Conservation (phyloP, 2,113 vertebrate genomes). For the Cairina moschata region DNA sequence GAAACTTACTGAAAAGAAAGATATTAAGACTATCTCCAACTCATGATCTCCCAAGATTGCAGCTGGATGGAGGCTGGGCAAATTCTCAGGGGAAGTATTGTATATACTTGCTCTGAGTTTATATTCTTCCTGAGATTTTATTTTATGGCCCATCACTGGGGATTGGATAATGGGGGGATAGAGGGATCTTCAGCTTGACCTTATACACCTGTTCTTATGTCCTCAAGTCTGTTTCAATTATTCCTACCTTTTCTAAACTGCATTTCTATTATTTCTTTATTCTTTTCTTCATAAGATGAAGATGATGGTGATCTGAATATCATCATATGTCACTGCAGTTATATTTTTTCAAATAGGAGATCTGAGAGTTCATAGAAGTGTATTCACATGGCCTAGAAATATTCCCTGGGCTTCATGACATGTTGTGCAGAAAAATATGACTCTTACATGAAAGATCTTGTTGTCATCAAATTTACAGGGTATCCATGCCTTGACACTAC, state of each 20-base stretch:
- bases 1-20: background rate
- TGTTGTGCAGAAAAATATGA: background rate
- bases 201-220: background rate
- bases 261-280: background rate
- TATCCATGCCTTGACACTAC: background rate
- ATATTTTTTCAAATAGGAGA: background rate
- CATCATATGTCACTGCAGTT: background rate
- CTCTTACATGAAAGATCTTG: background rate
- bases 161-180: background rate
- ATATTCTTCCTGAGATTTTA: background rate
- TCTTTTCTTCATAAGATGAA: background rate
- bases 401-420: background rate
- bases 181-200: rapidly evolving
- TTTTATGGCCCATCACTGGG: background rate
- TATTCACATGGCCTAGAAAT: background rate
- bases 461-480: background rate
- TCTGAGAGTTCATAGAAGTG: background rate
- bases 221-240: background rate
- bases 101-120: background rate
- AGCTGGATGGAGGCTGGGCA: background rate
- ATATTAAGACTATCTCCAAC: background rate
- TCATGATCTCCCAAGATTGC: background rate
- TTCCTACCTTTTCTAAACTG: background rate
- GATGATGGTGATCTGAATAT: background rate
- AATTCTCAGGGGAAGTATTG: background rate